Conservation (phyloP, 2,797 vertebrate species). For the Benthosema pterotum region DNA sequence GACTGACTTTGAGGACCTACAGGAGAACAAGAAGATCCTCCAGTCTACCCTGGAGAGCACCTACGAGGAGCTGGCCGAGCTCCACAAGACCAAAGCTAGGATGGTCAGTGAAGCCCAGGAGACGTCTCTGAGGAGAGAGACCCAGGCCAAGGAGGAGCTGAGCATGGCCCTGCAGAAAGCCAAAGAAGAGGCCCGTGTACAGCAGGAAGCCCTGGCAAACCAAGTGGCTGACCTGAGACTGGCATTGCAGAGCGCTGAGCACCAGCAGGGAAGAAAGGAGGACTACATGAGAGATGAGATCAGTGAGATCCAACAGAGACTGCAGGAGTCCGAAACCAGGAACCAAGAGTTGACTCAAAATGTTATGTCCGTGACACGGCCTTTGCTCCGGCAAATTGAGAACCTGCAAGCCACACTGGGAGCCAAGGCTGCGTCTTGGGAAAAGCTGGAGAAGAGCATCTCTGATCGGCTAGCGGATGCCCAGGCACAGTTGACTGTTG, state of each 20-base stretch:
- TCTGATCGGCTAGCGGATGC: slow-evolving; percentile 95
- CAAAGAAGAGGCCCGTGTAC: slow-evolving; percentile 89
- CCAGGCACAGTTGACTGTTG: slow-evolving; percentile 90
- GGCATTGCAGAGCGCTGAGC: slow-evolving; percentile 91
- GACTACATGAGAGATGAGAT: slow-evolving; percentile 97
- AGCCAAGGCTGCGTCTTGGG: slow-evolving; percentile 92
- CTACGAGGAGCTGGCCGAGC: slow-evolving; percentile 94
- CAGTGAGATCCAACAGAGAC: slow-evolving; percentile 91
- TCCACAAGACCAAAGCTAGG: slow-evolving; percentile 92
- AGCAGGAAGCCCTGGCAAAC: slow-evolving; percentile 91
- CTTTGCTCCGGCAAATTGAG: slow-evolving; percentile 94
- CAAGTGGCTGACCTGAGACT: slow-evolving; percentile 94
- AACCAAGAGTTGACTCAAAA: slow-evolving; percentile 97
- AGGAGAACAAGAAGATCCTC: slow-evolving; percentile 90
- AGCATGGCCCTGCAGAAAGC: slow-evolving; percentile 87
- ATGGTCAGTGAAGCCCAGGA: slow-evolving; percentile 93
- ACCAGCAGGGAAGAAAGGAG: slow-evolving; percentile 94
- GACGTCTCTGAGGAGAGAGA: slow-evolving; percentile 87
- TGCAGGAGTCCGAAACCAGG: slow-evolving; percentile 92
- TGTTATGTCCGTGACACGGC: slow-evolving; percentile 92
- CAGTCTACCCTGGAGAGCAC: slow-evolving; percentile 91
- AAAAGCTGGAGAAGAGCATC: slow-evolving; percentile 94
- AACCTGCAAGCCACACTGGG: slow-evolving; percentile 93
- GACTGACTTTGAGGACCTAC: slow-evolving; percentile 84
- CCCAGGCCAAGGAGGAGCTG: slow-evolving; percentile 90